These are phyloP conservation scores for Fissipunctia ypsillon DNA, from an alignment of 2,888 invertebrate species.

Conservation along the genomic window DNA sequence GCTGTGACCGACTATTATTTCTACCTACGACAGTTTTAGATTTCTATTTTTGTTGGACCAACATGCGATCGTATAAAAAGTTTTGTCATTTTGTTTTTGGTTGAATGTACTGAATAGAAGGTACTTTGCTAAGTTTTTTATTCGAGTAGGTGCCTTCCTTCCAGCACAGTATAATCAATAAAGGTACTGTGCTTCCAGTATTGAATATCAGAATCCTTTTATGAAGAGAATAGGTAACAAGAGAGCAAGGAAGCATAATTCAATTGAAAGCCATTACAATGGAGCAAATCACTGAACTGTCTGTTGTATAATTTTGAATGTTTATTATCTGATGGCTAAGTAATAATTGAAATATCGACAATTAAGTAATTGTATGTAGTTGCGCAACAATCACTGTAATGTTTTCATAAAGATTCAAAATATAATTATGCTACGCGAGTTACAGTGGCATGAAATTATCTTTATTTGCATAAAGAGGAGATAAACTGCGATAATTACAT, in stretches of 20 bases:
- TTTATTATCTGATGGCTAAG: too few species aligned
- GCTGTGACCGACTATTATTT: constrained; percentile 24
- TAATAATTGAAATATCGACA: not conserved
- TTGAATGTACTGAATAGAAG: constrained; percentile 12
- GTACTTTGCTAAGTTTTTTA: not conserved
- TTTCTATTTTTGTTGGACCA: constrained; percentile 57
- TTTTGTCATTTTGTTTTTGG: constrained; percentile 21
- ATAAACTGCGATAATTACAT: constrained; percentile 55
- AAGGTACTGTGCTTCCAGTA: constrained; percentile 9
- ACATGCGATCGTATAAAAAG: constrained; percentile 19
- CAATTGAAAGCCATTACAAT: constrained; percentile 37
- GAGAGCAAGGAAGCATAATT: constrained; percentile 23
- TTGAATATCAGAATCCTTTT: constrained; percentile 13
- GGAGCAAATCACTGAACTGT: constrained; percentile 33
- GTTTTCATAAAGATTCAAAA: constrained; percentile 8
- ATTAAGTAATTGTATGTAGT: not conserved
- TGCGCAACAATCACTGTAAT: not conserved
- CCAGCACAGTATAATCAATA: not conserved
- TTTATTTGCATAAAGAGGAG: constrained; percentile 46
- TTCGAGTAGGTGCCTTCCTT: constrained; percentile 5
- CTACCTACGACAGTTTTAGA: constrained; percentile 45
- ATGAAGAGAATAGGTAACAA: not conserved
- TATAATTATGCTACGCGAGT: constrained; percentile 4
- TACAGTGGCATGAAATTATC: constrained; percentile 39
- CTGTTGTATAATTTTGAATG: not conserved